Evolutionary conservation across 2,888 invertebrate species (phyloP), one percentile per base, ranked within the genome.

Genomic region (Apodemia zela): DNA sequence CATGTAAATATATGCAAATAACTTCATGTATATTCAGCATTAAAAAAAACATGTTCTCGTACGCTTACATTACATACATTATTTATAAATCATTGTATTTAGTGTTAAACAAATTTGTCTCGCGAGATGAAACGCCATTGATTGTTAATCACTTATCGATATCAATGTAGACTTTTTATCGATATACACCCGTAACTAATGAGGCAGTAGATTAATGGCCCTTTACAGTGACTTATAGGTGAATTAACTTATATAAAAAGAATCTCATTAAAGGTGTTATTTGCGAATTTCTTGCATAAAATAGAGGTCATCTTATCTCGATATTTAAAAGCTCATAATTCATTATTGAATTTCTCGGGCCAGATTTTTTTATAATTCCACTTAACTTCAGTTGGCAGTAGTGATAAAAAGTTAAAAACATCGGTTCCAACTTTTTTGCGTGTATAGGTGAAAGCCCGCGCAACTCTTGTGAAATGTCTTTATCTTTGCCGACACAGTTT

Each of bases 401-500:
- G 62, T 57, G 35, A 63, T 54, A 68, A 68, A 66, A 66, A 66
- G 64, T 59, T 51, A 17, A 25, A 35, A 57, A 57, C 54, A 57
- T 57, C 54, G 21, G 29, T 25, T 29, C 29, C 33, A 18, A 35
- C 59, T 65, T 75, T 74, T 73, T 75, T 73, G 69, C 66, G 65
- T 33, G 65, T 66, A 66, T 71, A 73, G 77, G 82, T 79, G 84
- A 82, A 84, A 82, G 80, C 75, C 68, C 73, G 77, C 71, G 68
- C 69, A 75, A 71, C 72, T 74, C 73, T 72, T 72, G 75, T 73
- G 71, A 83, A 82, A 85, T 84, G 83, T 84, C 85, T 84, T 84
- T 85, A 83, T 81, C 69, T 66, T 71, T 67, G 81, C 85, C 84
- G 84, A 79, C 82, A 65, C 68, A 68, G 72, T 73, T 73, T 74